phyloP scores from a whole-genome alignment of 2,113 vertebrate genomes.

The Petromus typicus region DNA sequence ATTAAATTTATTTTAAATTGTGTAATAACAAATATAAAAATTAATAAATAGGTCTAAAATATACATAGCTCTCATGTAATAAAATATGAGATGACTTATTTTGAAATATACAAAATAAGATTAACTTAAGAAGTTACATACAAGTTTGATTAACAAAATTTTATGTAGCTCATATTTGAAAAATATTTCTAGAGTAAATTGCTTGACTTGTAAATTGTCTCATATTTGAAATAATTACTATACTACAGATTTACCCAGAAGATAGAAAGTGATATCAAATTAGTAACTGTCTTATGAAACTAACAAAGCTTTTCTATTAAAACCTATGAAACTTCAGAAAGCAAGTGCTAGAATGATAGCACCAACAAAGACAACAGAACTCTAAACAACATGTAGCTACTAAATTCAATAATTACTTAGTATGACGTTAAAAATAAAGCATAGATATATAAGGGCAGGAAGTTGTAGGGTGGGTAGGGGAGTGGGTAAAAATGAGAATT shows the following conservation, averaged over 20 bases:
- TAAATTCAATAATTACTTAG: background rate
- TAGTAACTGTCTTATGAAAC: background rate
- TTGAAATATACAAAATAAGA: background rate
- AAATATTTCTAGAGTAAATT: background rate
- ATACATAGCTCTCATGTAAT: background rate
- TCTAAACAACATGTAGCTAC: background rate
- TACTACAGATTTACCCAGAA: background rate
- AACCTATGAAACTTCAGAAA: background rate
- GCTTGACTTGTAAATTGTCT: background rate
- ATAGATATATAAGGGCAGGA: no score
- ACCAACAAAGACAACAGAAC: background rate
- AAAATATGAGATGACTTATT: background rate
- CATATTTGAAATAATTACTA: background rate
- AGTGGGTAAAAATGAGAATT: no score
- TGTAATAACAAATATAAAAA: background rate
- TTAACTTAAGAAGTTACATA: background rate
- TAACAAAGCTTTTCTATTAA: background rate
- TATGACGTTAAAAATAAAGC: no score
- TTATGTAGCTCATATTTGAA: background rate
- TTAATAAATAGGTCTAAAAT: background rate
- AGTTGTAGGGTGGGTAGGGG: no score
- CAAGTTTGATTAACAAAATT: background rate
- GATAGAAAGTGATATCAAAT: background rate
- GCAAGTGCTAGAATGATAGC: background rate
- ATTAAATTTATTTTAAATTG: background rate